Conservation (phyloP, 2,888 invertebrate species). For the Drosophila hawaiiensis region DNA sequence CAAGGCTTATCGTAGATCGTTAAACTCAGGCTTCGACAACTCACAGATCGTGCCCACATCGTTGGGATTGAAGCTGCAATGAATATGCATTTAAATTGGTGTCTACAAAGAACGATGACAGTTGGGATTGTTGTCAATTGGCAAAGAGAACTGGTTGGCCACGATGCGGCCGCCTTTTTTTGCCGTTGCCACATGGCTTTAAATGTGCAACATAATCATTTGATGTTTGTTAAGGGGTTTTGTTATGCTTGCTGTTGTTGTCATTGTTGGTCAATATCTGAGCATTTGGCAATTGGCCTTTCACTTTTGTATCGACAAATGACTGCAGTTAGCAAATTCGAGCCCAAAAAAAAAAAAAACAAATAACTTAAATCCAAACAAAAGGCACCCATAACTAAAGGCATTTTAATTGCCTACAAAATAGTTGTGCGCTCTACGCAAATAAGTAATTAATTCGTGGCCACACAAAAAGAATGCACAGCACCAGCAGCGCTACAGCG, state of each 20-base stretch:
- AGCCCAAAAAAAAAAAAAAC: constrained; percentile 17
- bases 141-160: constrained; percentile 53
- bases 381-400: constrained; percentile 43
- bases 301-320: constrained; percentile 76
- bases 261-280: constrained; percentile 56
- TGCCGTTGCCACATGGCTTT: constrained; percentile 45
- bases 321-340: constrained; percentile 58
- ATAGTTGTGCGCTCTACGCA: constrained; percentile 63
- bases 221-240: constrained; percentile 39
- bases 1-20: constrained; percentile 23
- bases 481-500: constrained; percentile 26
- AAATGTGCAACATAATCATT: constrained; percentile 59
- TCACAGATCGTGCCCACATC: constrained; percentile 61
- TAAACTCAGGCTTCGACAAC: constrained; percentile 12
- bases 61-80: constrained; percentile 52
- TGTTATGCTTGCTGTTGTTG: constrained; percentile 8
- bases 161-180: constrained; percentile 31
- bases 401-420: constrained; percentile 76
- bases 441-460: constrained; percentile 74
- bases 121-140: constrained; percentile 22
- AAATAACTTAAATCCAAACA: constrained; percentile 16
- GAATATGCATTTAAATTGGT: constrained; percentile 37
- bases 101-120: constrained; percentile 47
- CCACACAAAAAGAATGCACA: constrained; percentile 68
- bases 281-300: constrained; percentile 75